These are phyloP conservation scores for Linepithema humile DNA, from an alignment of 1,140 invertebrate genomes.

Conservation along the genomic window DNA sequence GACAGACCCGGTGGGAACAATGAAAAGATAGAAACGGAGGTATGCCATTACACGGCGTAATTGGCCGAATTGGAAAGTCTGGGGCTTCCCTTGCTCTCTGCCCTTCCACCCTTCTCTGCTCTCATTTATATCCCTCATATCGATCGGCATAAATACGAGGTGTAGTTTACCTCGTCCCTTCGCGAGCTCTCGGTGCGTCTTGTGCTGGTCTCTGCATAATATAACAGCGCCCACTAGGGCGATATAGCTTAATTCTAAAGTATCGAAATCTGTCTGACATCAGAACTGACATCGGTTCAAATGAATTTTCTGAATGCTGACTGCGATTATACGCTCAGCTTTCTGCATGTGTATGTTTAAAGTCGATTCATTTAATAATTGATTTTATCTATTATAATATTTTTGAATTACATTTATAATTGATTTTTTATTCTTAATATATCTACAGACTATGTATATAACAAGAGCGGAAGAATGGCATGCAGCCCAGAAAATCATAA, in stretches of 20 bases:
- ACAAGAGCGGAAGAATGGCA: neutral
- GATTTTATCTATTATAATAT: neutral
- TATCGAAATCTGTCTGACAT: neutral
- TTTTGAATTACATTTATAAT: neutral
- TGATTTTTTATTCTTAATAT: conserved; percentile 19
- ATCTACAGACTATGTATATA: neutral
- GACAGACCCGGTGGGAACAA: conserved; percentile 7
- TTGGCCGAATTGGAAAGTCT: conserved; percentile 76
- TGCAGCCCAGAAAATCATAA: neutral
- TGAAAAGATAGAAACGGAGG: conserved; percentile 47
- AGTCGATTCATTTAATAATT: neutral
- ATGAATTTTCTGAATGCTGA: neutral
- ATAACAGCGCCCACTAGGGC: neutral
- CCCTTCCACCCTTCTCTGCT: conserved; percentile 49
- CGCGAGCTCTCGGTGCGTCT: conserved; percentile 26
- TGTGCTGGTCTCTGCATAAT: conserved; percentile 29
- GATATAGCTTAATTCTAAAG: conserved; percentile 22
- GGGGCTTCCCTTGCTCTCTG: conserved; percentile 56
- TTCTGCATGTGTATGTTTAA: no score
- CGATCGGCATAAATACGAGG: conserved; percentile 70
- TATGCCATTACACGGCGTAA: conserved; percentile 70
- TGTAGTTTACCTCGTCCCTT: conserved; percentile 33
- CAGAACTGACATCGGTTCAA: neutral
- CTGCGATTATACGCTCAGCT: no score
- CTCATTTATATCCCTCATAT: conserved; percentile 73